Percentiles rank a stretch among this genome's conserved stretches.
Evolutionary conservation across 1,140 invertebrate genomes (phyloP).

Genomic region (Anadara kagoshimensis): DNA sequence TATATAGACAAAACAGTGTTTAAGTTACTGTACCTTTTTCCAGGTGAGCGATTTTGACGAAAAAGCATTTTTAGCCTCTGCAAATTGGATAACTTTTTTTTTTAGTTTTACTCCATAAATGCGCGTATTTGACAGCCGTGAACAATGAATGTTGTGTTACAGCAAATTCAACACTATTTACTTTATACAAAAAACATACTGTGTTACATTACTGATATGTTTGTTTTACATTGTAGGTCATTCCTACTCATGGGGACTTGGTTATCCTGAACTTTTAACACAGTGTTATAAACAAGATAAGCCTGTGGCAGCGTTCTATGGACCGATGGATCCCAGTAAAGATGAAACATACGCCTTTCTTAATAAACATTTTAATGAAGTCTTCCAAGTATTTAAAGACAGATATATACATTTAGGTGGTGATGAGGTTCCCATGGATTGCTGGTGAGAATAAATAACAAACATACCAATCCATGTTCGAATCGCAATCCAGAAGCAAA

Average conservation of each 20-base stretch:
- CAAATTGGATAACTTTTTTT: too few relatives aligned
- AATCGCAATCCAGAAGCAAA: too few relatives aligned
- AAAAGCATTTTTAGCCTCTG: too few relatives aligned
- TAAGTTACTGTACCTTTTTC: too few relatives aligned
- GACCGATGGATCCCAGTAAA: constrained; percentile 60
- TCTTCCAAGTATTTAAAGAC: constrained; percentile 65
- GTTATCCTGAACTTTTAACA: constrained; percentile 81
- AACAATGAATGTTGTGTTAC: too few relatives aligned
- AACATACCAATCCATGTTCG: too few relatives aligned
- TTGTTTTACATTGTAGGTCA: constrained; percentile 78
- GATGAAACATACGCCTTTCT: constrained; percentile 64
- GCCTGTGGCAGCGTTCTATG: constrained; percentile 36
- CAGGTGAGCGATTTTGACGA: too few relatives aligned
- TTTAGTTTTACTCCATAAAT: too few relatives aligned
- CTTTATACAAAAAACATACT: neutral
- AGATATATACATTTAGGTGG: constrained; percentile 79
- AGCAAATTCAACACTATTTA: neutral
- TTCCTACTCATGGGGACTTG: constrained; percentile 86
- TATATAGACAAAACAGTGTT: too few relatives aligned
- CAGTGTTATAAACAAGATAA: constrained; percentile 75
- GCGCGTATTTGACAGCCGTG: too few relatives aligned
- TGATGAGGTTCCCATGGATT: constrained; percentile 90
- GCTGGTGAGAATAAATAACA: constrained; percentile 80
- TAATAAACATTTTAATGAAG: constrained; percentile 59
- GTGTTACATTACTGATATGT: too few relatives aligned